These are phyloP conservation scores for Piezodorus guildinii DNA, from an alignment of 1,140 invertebrate genomes.

Conservation along the genomic window DNA sequence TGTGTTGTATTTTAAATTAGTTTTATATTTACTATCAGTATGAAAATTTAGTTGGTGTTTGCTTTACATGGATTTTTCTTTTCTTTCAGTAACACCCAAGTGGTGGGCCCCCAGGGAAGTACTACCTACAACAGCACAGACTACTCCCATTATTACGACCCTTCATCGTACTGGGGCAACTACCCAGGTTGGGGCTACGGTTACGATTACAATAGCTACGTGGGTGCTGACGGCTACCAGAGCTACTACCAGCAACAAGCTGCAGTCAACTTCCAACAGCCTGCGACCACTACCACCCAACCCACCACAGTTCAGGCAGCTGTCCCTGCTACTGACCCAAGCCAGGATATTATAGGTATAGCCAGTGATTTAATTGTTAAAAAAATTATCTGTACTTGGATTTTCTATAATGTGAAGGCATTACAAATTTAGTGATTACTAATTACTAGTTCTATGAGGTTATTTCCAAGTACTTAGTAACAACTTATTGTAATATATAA, in stretches of 20 bases:
- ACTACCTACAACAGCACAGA: constrained; percentile 30
- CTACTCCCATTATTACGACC: constrained; percentile 57
- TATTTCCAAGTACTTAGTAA: too few species aligned
- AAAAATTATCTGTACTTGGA: too few species aligned
- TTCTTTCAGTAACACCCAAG: not conserved
- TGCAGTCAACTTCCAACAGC: constrained; percentile 21
- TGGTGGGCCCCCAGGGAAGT: not conserved
- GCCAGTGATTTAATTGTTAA: too few species aligned
- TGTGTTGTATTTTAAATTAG: too few species aligned
- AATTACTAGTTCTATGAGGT: too few species aligned
- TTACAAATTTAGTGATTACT: too few species aligned
- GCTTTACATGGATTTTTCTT: not conserved
- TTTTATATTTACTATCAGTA: too few species aligned
- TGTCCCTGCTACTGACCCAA: not conserved
- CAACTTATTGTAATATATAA: too few species aligned
- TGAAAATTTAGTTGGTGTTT: not conserved
- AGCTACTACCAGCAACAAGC: constrained; percentile 26
- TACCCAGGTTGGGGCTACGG: constrained; percentile 35
- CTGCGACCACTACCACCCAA: not conserved
- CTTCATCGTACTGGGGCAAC: constrained; percentile 62
- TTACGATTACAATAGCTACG: constrained; percentile 31
- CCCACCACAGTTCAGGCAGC: not conserved
- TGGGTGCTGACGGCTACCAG: constrained; percentile 26
- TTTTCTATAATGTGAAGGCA: too few species aligned
- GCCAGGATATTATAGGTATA: not conserved